Base-by-base conservation (phyloP, 2,113 vertebrate genomes). In the Geococcyx californianus region DNA sequence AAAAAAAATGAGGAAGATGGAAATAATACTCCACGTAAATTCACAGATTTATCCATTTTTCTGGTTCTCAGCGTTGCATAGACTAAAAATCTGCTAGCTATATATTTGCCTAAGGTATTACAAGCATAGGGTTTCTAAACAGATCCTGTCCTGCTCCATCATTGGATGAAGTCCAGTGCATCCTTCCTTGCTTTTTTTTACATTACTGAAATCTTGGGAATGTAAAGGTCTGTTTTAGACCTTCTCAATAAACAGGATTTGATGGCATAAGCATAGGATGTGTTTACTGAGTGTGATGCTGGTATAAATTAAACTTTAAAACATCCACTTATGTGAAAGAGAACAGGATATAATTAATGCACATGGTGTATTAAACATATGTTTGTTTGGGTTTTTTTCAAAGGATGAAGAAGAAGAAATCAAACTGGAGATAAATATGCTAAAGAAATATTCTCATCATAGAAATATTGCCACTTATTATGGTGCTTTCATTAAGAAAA, bases 331-430 rank as follows among this genome's bases (percentile, higher is more conserved):
- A 11, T 56, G 33, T 85, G 64, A 81, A 80, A 59, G 29, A 87
- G 38, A 70, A 45, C 25, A 87, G n/a, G 44, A 74, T 69, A 74
- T 64, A 87, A 95, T 28, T 73, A 55, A 75, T 42, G 7, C 11
- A 8, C 4, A 0, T 58, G 31, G 10, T 67, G 18, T 86, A 47
- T 73, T 59, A 83, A 76, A 72, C 9, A 16, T 40, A 6, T 28
- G 68, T 3, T 11, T 77, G 29, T 28, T 88, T 70, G 63, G 23
- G 17, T 54, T 18, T 51, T 21, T 63, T 78, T 87, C 63, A 72
- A 85, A 99, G 99, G 99, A 99, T 62, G 99, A 99, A 98, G 99
- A 99, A 95, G 99, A 99, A 96, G 99, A 99, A 98, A 99, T 99
- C 82, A 99, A 99, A 97, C 97, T 99, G 98, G 99, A 99, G 98